Conservation (phyloP, 1,140 invertebrate genomes). For the Bombus confusus region DNA sequence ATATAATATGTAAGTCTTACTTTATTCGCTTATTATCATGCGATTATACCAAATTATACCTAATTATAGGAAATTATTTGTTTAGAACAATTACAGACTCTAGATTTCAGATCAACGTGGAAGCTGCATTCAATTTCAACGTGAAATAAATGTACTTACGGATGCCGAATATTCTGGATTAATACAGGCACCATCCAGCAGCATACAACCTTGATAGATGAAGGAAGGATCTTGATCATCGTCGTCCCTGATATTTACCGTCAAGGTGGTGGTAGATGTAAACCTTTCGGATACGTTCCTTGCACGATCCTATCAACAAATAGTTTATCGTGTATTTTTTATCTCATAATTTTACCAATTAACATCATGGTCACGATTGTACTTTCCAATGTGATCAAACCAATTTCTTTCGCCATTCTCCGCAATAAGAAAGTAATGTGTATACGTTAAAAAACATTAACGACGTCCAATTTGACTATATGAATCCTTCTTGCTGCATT, state of each 20-base stretch:
- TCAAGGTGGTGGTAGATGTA: constrained; percentile 92
- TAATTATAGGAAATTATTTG: neutral
- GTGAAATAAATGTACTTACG: constrained; percentile 79
- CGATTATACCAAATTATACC: neutral
- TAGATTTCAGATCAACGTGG: neutral
- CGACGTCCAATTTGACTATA: no score
- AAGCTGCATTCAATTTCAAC: no score
- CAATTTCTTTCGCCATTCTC: neutral
- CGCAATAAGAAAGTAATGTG: neutral
- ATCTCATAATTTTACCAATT: neutral
- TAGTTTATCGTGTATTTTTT: neutral
- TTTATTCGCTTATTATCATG: neutral
- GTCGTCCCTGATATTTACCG: constrained; percentile 92
- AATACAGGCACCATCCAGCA: constrained; percentile 90
- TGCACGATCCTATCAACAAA: constrained; percentile 89
- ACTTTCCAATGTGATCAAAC: neutral
- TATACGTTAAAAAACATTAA: no score
- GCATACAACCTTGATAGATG: constrained; percentile 91
- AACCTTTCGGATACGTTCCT: constrained; percentile 88
- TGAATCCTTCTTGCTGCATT: no score
- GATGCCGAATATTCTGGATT: constrained; percentile 91
- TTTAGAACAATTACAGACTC: neutral
- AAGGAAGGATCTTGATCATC: constrained; percentile 95
- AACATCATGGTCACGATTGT: neutral
- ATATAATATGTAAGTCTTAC: no score